Percentiles rank a stretch among this genome's conserved stretches.
phyloP scores from a whole-genome alignment of 1,140 invertebrate genomes.

The Halesus radiatus region DNA sequence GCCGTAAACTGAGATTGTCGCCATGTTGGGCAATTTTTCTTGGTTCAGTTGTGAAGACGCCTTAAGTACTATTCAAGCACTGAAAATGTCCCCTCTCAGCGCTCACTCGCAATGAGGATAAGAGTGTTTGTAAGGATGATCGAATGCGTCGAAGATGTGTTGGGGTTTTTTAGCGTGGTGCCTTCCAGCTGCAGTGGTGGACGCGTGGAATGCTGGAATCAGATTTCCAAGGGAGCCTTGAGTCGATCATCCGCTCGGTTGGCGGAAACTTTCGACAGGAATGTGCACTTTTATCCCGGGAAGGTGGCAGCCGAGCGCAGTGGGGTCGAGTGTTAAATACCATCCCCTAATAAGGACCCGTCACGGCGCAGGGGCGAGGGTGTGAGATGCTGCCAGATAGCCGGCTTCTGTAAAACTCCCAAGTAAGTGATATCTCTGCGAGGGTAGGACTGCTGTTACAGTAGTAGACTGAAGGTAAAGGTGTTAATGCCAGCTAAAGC shows the following conservation, averaged over 20 bases:
- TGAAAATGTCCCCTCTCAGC: too few relatives aligned
- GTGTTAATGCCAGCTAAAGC: too few relatives aligned
- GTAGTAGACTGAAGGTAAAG: too few relatives aligned
- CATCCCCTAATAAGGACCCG: constrained; percentile 20
- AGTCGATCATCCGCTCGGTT: constrained; percentile 53
- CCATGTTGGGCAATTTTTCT: too few relatives aligned
- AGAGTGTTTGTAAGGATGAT: too few relatives aligned
- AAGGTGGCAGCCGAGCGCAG: neutral
- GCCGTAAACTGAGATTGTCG: neutral
- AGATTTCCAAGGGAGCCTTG: constrained; percentile 26
- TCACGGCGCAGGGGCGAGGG: constrained; percentile 8
- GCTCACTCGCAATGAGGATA: too few relatives aligned
- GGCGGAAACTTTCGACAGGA: constrained; percentile 54
- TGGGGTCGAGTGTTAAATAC: constrained; percentile 30
- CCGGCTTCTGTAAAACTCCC: too few relatives aligned
- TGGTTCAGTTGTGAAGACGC: too few relatives aligned
- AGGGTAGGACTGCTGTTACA: neutral
- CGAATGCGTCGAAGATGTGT: neutral
- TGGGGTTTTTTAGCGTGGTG: neutral
- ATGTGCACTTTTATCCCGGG: constrained; percentile 55
- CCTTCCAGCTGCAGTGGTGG: neutral
- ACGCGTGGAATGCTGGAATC: constrained; percentile 10
- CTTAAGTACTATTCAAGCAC: too few relatives aligned
- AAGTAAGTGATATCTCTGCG: constrained; percentile 11
- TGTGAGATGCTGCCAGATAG: neutral